phyloP scores from a whole-genome alignment of 2,113 vertebrate genomes.

The Microcebus griseorufus region DNA sequence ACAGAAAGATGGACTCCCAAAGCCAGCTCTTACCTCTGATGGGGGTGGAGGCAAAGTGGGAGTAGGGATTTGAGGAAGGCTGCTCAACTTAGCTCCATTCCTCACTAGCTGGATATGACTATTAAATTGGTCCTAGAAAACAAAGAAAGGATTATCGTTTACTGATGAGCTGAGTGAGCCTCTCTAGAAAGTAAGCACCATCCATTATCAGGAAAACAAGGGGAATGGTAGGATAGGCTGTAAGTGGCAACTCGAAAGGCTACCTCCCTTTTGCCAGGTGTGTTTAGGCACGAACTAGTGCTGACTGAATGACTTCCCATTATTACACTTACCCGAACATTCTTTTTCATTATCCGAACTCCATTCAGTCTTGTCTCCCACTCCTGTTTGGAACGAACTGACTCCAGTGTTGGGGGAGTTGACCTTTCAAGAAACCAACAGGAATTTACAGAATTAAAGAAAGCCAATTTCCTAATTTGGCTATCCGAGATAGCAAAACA shows the following conservation, averaged over 20 bases:
- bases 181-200: background rate
- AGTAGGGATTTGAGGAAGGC: conserved; percentile 89
- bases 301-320: background rate
- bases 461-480: background rate
- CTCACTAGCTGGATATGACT: conserved; percentile 91
- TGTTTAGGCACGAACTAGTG: background rate
- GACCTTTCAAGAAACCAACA: conserved; percentile 82
- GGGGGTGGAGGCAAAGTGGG: conserved; percentile 90
- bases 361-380: conserved; percentile 88
- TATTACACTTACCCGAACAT: conserved; percentile 82
- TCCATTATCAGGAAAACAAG: background rate
- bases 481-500: background rate
- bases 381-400: conserved; percentile 86
- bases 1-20: background rate
- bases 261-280: background rate
- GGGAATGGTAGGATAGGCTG: background rate
- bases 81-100: conserved; percentile 89
- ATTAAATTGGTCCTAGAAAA: conserved; percentile 87
- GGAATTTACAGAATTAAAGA: conserved; percentile 55
- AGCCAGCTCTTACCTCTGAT: conserved; percentile 83
- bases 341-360: conserved; percentile 86
- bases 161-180: background rate
- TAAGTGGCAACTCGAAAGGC: background rate
- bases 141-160: background rate
- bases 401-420: conserved; percentile 84